These are phyloP conservation scores for Listronotus bonariensis DNA, from an alignment of 1,140 invertebrate genomes.

Conservation along the genomic window DNA sequence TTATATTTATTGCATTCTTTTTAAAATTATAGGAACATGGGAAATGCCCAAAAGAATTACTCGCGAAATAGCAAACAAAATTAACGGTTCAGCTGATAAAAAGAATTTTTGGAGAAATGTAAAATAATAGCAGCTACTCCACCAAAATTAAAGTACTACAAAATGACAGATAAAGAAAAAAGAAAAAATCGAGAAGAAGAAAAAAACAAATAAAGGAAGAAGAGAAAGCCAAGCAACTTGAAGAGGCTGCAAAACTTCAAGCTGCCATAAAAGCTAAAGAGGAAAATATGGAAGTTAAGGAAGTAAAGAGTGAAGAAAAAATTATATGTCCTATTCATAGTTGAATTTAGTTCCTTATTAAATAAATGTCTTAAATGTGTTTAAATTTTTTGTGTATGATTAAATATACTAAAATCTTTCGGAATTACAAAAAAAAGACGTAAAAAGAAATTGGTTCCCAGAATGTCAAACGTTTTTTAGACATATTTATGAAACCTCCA, in stretches of 20 bases:
- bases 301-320: background rate
- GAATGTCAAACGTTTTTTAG: too few species aligned
- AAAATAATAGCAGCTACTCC: too few species aligned
- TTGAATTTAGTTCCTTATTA: background rate
- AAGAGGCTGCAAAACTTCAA: too few species aligned
- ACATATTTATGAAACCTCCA: too few species aligned
- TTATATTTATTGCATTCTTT: background rate
- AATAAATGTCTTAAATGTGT: too few species aligned
- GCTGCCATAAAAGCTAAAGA: too few species aligned
- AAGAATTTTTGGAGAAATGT: too few species aligned
- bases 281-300: background rate
- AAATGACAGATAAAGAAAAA: background rate
- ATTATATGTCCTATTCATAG: constrained; percentile 25
- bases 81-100: constrained; percentile 23
- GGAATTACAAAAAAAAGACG: too few species aligned
- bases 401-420: too few species aligned
- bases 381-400: too few species aligned
- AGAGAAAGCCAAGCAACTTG: background rate
- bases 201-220: background rate
- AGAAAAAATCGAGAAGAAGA: constrained; percentile 3
- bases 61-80: constrained; percentile 21
- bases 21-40: constrained; percentile 23
- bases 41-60: constrained; percentile 23
- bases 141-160: too few species aligned
- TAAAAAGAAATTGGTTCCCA: too few species aligned